Evolutionary conservation across 2,888 invertebrate species (phyloP).

Genomic region (Acleris emargana): DNA sequence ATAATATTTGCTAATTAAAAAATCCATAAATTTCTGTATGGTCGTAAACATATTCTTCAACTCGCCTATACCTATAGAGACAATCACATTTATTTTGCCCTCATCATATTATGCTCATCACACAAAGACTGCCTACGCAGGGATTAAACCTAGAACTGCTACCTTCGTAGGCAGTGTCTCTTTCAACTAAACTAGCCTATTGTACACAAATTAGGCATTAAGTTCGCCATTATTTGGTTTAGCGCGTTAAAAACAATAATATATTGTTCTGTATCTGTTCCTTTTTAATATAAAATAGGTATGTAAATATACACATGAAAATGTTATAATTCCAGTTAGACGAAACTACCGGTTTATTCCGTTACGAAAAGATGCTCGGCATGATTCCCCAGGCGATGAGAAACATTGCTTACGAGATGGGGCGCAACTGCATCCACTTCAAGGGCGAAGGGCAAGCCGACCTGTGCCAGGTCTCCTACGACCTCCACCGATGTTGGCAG

Average conservation of each 20-base stretch:
- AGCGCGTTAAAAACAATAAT: too few species aligned
- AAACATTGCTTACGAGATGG: conserved; percentile 48
- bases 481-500: conserved; percentile 51
- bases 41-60: conserved; percentile 9
- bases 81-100: too few species aligned
- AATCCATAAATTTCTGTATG: too few species aligned
- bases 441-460: conserved; percentile 48
- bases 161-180: too few species aligned
- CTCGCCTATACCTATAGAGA: too few species aligned
- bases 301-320: not conserved
- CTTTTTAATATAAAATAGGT: not conserved
- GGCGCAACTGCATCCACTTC: conserved; percentile 49
- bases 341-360: conserved; percentile 44
- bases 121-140: too few species aligned
- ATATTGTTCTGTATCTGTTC: not conserved
- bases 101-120: too few species aligned
- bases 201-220: too few species aligned
- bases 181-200: too few species aligned
- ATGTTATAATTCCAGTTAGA: conserved; percentile 42
- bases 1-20: too few species aligned
- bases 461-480: conserved; percentile 49
- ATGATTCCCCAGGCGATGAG: conserved; percentile 48
- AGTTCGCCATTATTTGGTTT: too few species aligned
- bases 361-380: conserved; percentile 49
- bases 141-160: too few species aligned